Conservation (phyloP, 2,797 vertebrate genomes). For the Otolemur crassicaudatus region DNA sequence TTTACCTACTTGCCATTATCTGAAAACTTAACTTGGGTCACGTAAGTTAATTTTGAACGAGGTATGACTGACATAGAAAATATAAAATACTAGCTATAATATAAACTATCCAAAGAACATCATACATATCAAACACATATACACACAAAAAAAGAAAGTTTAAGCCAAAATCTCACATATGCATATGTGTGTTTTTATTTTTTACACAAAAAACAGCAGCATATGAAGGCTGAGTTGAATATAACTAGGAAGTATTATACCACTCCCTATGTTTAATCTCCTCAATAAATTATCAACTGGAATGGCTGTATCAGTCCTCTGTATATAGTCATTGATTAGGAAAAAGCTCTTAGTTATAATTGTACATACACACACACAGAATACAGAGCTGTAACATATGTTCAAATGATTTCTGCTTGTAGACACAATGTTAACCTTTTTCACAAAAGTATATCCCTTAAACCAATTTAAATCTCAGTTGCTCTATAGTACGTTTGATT, state of each 20-base stretch:
- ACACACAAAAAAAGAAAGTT: not conserved
- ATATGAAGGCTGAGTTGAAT: not conserved
- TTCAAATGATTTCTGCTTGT: not conserved
- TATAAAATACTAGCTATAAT: not conserved
- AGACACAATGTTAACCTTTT: not conserved
- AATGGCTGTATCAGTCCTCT: not conserved
- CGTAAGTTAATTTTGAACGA: constrained; percentile 4
- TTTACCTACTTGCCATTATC: not conserved
- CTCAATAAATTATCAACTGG: constrained; percentile 8
- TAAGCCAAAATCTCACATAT: not conserved
- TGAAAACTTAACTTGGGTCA: constrained; percentile 9
- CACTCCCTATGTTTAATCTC: not conserved
- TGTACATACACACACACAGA: not conserved
- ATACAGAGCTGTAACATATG: not conserved
- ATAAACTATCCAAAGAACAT: not conserved
- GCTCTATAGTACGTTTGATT: not conserved
- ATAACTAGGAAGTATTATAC: not conserved
- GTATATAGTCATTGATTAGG: not conserved
- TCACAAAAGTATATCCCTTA: not conserved
- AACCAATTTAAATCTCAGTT: constrained; percentile 34
- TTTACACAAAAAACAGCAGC: not conserved
- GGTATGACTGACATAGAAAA: constrained; percentile 16
- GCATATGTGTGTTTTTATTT: not conserved
- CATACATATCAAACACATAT: not conserved
- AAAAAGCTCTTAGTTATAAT: not conserved